phyloP scores from a whole-genome alignment of 2,113 vertebrate genomes.

The Corythaeola cristata region DNA sequence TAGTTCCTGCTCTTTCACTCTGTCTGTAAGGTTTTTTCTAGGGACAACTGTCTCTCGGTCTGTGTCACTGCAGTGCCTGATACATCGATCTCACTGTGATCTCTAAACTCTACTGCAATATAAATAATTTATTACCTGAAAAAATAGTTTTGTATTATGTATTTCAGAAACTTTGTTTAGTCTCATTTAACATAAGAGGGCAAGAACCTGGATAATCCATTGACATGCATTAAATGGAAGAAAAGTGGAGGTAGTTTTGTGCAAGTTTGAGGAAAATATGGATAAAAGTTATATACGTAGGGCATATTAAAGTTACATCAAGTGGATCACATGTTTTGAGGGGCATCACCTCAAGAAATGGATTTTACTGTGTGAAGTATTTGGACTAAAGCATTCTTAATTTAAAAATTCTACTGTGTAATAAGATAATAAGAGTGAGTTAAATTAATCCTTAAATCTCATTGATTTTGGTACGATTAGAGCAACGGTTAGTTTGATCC shows the following conservation, averaged over 20 bases:
- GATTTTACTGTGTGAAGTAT: not conserved
- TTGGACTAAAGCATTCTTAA: not conserved
- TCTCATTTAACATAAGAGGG: not conserved
- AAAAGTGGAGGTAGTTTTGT: not conserved
- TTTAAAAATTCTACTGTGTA: not conserved
- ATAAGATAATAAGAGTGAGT: not conserved
- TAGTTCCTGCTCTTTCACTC: not conserved
- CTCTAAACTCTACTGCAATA: not conserved
- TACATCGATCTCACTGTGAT: not conserved
- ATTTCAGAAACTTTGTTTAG: slow-evolving; percentile 1
- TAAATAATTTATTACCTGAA: not conserved
- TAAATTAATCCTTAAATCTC: not conserved
- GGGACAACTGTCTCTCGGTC: not conserved
- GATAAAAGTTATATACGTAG: not conserved
- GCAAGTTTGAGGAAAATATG: not conserved
- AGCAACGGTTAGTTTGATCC: not conserved
- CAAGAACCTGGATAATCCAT: not conserved
- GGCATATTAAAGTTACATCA: not conserved
- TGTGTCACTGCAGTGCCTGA: not conserved
- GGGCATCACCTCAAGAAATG: not conserved
- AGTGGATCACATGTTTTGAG: not conserved
- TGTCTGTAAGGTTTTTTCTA: not conserved
- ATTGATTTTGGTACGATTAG: not conserved
- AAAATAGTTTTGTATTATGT: not conserved
- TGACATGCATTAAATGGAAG: not conserved